phyloP scores from a whole-genome alignment of 2,888 invertebrate species.

The Epirrhoe alternata region DNA sequence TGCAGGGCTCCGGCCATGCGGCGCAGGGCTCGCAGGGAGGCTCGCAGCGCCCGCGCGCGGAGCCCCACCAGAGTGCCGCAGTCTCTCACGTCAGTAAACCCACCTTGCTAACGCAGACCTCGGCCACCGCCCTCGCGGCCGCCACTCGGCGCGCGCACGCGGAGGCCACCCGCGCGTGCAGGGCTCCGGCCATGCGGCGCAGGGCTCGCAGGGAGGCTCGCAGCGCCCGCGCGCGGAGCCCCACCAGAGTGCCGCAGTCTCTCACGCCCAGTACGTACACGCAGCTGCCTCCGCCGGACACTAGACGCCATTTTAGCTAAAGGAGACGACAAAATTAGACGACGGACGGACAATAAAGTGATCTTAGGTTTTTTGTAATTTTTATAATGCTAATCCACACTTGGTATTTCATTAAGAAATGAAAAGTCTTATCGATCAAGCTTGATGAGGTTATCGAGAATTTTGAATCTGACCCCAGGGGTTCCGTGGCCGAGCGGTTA shows the following conservation, averaged over 20 bases:
- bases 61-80: no score
- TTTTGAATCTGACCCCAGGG: no score
- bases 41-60: no score
- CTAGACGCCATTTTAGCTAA: conserved; percentile 97
- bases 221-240: conserved; percentile 93
- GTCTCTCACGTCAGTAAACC: no score
- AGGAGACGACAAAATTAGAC: not conserved
- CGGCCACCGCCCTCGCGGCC: conserved; percentile 88
- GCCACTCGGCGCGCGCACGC: conserved; percentile 63
- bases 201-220: conserved; percentile 94
- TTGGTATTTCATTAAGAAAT: no score
- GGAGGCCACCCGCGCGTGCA: conserved; percentile 89
- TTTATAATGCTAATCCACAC: no score
- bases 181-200: conserved; percentile 93
- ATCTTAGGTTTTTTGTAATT: no score
- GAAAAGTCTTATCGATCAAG: no score
- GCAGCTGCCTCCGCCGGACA: conserved; percentile 95
- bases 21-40: no score
- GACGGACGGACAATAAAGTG: not conserved
- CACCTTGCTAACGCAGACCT: conserved; percentile 92
- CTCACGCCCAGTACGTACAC: conserved; percentile 99
- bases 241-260: conserved; percentile 94
- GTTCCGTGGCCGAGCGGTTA: no score
- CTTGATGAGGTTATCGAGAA: no score
- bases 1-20: no score